phyloP scores from a whole-genome alignment of 2,113 vertebrate genomes.

The Chlamydotis undulata region DNA sequence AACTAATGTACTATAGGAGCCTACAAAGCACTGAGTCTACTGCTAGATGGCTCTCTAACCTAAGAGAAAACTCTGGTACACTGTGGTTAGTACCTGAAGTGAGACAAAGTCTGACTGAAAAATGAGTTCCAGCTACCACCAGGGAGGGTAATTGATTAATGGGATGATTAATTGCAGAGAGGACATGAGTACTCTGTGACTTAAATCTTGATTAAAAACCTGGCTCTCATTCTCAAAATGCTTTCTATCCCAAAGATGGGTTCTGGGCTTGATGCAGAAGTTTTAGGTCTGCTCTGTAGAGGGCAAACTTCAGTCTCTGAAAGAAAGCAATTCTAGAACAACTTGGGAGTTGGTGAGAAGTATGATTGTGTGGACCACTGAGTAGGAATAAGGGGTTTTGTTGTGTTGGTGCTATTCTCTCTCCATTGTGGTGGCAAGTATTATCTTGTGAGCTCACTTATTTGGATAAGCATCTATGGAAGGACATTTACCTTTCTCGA shows the following conservation, averaged over 20 bases:
- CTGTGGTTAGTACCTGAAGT: neutral
- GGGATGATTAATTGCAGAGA: conserved; percentile 23
- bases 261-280: neutral
- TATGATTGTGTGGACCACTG: neutral
- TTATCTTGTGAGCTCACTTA: neutral
- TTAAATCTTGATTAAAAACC: conserved; percentile 33
- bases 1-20: neutral
- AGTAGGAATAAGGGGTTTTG: neutral
- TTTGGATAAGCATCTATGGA: neutral
- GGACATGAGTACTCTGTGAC: neutral
- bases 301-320: neutral
- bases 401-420: neutral
- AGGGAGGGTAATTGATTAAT: conserved; percentile 35
- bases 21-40: neutral
- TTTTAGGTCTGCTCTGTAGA: neutral
- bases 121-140: neutral
- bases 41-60: conserved; percentile 49
- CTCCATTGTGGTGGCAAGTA: neutral
- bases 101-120: neutral
- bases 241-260: neutral
- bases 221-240: neutral
- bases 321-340: accelerated
- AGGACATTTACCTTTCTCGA: neutral
- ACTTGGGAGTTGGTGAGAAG: accelerated
- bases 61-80: neutral